A percentile compares a stretch with the other conserved stretches of the same genome.
Conservation (phyloP, 2,113 vertebrate species). For the Arvicanthis niloticus region DNA sequence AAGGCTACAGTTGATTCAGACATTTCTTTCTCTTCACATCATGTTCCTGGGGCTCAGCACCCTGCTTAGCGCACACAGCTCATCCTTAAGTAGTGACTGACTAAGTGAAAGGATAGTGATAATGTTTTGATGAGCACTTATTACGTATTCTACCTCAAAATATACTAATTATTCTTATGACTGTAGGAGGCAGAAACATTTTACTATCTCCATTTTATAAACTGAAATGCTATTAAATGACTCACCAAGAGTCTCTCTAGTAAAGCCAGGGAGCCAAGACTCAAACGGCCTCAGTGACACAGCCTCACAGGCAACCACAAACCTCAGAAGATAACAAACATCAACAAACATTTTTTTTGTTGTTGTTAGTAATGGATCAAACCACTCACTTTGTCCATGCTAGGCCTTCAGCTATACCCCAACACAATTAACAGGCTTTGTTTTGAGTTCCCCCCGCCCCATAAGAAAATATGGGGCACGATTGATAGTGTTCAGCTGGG, state of each 20-base stretch:
- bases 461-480: neutral
- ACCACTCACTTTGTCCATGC: neutral
- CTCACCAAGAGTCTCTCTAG: neutral
- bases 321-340: neutral
- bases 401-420: neutral
- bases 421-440: neutral
- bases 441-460: neutral
- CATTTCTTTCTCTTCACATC: neutral
- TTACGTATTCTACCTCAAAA: conserved; percentile 10
- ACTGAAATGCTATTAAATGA: conserved; percentile 11
- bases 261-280: neutral
- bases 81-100: neutral
- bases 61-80: neutral
- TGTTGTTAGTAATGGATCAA: neutral
- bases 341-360: neutral
- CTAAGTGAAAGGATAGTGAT: neutral
- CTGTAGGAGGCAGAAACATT: neutral
- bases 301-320: neutral
- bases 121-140: conserved; percentile 17
- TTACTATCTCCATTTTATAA: neutral
- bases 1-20: neutral
- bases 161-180: neutral
- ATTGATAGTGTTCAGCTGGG: neutral
- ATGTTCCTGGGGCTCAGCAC: neutral
- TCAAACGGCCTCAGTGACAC: neutral